Evolutionary conservation across 2,888 invertebrate genomes (phyloP), one percentile per base, ranked within the genome.

Genomic region (Julus scanicus): DNA sequence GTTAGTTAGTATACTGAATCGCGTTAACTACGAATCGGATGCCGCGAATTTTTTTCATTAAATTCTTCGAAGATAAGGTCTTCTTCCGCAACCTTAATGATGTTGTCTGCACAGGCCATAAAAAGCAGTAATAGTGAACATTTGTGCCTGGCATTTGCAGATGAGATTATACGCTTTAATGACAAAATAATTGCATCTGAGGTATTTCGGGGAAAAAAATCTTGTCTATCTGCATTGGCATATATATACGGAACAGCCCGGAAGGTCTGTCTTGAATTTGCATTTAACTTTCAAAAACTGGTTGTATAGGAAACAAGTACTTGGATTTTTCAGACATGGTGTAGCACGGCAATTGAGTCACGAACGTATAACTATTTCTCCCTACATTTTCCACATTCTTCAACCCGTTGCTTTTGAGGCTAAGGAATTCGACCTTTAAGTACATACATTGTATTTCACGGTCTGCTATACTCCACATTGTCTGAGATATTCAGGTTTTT

Each of bases 161-260:
- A 63, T 63, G n/a, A 63, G 57, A 63, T 63, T 63, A 63, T 63
- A 63, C 57, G 57, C 57, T 63, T 63, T 63, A 63, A 63, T 63
- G 57, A 63, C 57, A 63, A 63, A 63, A 63, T 63, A 63, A 63
- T 63, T 63, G n/a, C 57, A 63, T 44, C 57, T 63, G 17, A 3
- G 9, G 2, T 63, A 63, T 63, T 63, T 63, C 3, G 57, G 57
- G 1, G 2, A 63, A 6, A 63, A 63, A 63, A 63, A n/a, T 1
- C n/a, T n/a, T 63, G 57, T 63, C 57, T 63, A 17, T 63, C 2
- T 63, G n/a, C 57, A 63, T n/a, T n/a, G 57, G n/a, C 57, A 63
- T 63, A 63, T n/a, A 44, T 44, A 44, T 44, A 44, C 44, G 5
- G 44, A 53, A 9, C n/a, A n/a, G 57, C 57, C 57, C n/a, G n/a